Evolutionary conservation across 2,113 vertebrate genomes (phyloP).

Genomic region (Apus apus): DNA sequence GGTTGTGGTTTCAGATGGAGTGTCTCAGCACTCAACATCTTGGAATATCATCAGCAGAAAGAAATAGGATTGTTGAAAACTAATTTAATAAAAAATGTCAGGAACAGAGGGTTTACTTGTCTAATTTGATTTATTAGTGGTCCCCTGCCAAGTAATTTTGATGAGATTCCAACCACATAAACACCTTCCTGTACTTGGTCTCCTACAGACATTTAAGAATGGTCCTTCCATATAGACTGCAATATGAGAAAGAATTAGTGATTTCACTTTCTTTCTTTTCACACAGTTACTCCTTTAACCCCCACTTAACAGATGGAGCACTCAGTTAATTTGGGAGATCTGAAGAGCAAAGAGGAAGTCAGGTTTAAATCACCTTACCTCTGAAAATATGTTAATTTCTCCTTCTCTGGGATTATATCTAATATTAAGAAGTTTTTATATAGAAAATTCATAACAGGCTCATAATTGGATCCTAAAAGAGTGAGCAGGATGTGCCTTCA

Average conservation of each 20-base stretch:
- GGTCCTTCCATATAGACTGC: not conserved
- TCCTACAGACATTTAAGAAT: not conserved
- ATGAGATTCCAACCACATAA: not conserved
- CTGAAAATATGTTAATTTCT: not conserved
- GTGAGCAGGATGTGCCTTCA: not conserved
- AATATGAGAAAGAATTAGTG: not conserved
- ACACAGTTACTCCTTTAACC: not conserved
- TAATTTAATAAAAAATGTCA: constrained; percentile 12
- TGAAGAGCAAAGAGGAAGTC: not conserved
- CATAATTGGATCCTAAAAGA: not conserved
- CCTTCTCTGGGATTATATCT: not conserved
- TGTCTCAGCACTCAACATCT: not conserved
- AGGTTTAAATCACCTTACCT: not conserved
- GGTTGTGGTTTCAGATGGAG: not conserved
- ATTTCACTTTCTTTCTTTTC: not conserved
- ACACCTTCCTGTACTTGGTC: not conserved
- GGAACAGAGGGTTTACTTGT: not conserved
- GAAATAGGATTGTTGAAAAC: not conserved
- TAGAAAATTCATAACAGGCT: not conserved
- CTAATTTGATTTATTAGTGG: constrained; percentile 17
- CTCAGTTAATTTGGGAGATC: not conserved
- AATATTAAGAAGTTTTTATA: not conserved
- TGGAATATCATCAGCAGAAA: not conserved
- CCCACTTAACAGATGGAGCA: not conserved
- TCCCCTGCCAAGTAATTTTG: not conserved